phyloP scores from a whole-genome alignment of 2,888 invertebrate species.

The Anaspis maculata region DNA sequence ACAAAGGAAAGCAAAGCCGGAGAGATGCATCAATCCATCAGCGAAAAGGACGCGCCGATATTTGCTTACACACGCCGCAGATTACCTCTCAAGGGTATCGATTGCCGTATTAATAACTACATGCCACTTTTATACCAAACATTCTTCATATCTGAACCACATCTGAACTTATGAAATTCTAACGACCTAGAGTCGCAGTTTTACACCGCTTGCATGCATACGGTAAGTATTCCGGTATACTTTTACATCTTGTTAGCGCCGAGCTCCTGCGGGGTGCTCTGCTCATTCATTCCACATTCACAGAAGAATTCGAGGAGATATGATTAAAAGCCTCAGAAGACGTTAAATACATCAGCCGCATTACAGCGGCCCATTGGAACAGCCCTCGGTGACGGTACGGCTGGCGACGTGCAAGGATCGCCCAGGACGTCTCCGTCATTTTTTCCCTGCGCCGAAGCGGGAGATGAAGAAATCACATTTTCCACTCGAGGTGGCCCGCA shows the following conservation, averaged over 20 bases:
- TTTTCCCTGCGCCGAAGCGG: constrained; percentile 27
- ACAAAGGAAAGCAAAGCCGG: no score
- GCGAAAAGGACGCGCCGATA: constrained; percentile 12
- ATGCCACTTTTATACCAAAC: no score
- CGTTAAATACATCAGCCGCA: constrained; percentile 33
- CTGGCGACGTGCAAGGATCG: not conserved
- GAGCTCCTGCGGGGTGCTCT: no score
- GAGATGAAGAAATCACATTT: constrained; percentile 44
- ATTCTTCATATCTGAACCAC: no score
- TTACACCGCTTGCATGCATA: no score
- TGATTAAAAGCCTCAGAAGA: constrained; percentile 36
- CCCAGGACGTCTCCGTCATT: constrained; percentile 12
- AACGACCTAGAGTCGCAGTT: no score
- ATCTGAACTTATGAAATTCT: no score
- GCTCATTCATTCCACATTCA: constrained; percentile 16
- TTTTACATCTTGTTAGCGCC: not conserved
- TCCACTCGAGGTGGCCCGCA: constrained; percentile 37
- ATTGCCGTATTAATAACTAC: constrained; percentile 17
- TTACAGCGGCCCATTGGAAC: constrained; percentile 20
- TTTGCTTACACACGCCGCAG: constrained; percentile 15
- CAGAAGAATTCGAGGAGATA: constrained; percentile 31
- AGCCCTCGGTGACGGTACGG: not conserved
- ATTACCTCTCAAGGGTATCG: constrained; percentile 17
- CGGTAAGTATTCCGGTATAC: not conserved
- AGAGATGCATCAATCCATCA: no score